Conservation (phyloP, 1,140 invertebrate species). For the Mycetomoellerius zeteki region DNA sequence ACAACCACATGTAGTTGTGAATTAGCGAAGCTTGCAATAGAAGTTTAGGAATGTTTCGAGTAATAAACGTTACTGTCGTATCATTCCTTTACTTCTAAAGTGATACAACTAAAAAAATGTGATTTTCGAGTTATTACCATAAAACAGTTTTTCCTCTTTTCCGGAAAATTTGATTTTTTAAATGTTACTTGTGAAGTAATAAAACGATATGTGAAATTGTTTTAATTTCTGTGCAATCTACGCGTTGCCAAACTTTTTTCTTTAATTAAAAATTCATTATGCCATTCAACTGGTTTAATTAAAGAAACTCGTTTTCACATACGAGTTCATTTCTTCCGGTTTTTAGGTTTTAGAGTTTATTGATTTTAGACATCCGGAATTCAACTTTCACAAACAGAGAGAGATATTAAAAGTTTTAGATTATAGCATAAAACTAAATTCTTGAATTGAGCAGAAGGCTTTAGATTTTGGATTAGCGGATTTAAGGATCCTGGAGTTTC, state of each 20-base stretch:
- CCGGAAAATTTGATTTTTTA: too few relatives aligned
- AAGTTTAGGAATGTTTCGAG: neutral
- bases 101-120: too few relatives aligned
- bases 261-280: constrained; percentile 24
- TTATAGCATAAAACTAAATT: neutral
- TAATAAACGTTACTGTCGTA: neutral
- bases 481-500: neutral
- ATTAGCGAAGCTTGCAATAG: neutral
- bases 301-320: neutral
- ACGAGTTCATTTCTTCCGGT: neutral
- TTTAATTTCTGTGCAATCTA: constrained; percentile 16
- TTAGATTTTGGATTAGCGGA: neutral
- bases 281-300: neutral
- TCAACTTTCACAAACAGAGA: neutral
- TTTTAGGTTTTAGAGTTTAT: neutral
- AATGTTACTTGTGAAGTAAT: too few relatives aligned
- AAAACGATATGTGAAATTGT: constrained; percentile 14
- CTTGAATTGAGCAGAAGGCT: neutral
- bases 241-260: neutral
- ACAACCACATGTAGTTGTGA: neutral
- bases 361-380: neutral
- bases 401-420: neutral
- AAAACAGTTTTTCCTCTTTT: too few relatives aligned
- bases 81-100: too few relatives aligned
- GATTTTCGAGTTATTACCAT: too few relatives aligned